Evolutionary conservation across 2,888 invertebrate genomes (phyloP), one percentile per base, ranked within the genome.

Genomic region (Dicyrtoma fusca): DNA sequence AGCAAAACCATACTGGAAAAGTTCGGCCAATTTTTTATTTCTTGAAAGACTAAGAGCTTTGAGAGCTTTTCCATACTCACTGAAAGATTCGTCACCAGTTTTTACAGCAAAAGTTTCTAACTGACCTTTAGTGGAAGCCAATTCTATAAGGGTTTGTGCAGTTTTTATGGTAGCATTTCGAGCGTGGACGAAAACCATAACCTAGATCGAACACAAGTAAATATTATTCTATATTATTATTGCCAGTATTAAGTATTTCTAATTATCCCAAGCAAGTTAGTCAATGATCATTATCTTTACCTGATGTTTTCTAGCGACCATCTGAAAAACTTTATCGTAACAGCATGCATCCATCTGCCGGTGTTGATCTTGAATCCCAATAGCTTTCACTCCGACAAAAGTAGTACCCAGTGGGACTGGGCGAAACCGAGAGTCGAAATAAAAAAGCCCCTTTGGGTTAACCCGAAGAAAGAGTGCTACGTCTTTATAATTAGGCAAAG

Each of bases 401-500:
- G 92, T 92, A 81, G 94, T 94, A 63, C 92, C 91, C 8, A 98
- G 85, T 0, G 98, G 98, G 0, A 99, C 98, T 0, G 99, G 98
- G 1, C 99, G 88, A 83, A 95, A 97, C 5, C 96, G 88, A 0
- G 92, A 90, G 84, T 95, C 95, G 83, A 98, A 98, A 85, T 91
- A 97, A 84, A 96, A 98, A 1, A 98, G 85, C 0, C 97, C 97
- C 83, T 91, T 88, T 0, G 94, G 93, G 85, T 97, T 97, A 0
- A 99, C 99, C 17, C 94, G 87, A 13, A 99, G 86, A 83, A 99
- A 99, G 78, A 88, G 86, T 1, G 98, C 96, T 26, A 99, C 97
- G 85, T 99, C 98, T 3, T 94, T 84, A 83, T 99, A 99, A 84
- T 99, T 99, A 0, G 99, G 99, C 75, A 99, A 85, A 0, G 99